Evolutionary conservation across 2,797 vertebrate species (phyloP).

Genomic region (Pseudotriccus pelzelni): DNA sequence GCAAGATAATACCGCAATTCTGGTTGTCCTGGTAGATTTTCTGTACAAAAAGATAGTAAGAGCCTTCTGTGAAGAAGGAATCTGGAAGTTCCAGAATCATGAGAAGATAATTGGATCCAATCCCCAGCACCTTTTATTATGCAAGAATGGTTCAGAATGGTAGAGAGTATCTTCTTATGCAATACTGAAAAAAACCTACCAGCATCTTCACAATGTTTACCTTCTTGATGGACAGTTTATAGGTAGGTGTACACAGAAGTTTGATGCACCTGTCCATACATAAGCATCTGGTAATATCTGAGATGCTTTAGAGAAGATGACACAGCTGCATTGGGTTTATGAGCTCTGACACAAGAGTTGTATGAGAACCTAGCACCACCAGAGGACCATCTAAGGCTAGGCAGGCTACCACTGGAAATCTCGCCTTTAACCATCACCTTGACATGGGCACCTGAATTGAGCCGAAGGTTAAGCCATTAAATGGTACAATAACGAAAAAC

Average conservation of each 20-base stretch:
- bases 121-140: neutral
- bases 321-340: neutral
- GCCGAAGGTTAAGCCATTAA: neutral
- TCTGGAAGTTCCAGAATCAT: neutral
- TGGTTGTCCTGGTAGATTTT: neutral
- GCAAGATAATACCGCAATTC: neutral
- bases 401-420: neutral
- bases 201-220: neutral
- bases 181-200: neutral
- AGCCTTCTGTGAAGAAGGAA: neutral
- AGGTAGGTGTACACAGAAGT: neutral
- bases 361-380: neutral
- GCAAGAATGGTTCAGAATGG: neutral
- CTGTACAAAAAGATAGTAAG: neutral
- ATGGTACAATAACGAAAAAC: neutral
- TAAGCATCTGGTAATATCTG: neutral
- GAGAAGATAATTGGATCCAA: neutral
- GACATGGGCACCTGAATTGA: rapidly evolving
- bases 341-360: neutral
- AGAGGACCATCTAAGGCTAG: neutral
- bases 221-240: neutral
- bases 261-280: rapidly evolving
- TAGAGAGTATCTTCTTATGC: neutral
- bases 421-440: neutral
- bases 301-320: neutral